Evolutionary conservation across 2,888 invertebrate genomes (phyloP).

Genomic region (Leucoma salicis): DNA sequence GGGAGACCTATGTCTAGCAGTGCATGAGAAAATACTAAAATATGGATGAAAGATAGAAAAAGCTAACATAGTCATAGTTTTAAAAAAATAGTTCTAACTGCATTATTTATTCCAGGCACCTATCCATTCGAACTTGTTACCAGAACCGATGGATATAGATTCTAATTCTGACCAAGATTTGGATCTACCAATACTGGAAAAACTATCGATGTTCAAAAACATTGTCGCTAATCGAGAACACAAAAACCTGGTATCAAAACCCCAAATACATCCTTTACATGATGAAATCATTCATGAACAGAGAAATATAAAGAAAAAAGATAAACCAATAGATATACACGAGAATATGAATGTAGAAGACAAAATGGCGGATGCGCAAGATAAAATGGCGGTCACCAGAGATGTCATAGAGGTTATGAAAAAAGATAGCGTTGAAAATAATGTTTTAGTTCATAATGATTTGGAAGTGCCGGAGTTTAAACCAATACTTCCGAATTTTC

Average conservation of each 20-base stretch:
- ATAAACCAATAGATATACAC: conserved; percentile 46
- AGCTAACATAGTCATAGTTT: no score
- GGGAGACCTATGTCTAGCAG: no score
- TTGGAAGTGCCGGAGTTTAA: conserved; percentile 45
- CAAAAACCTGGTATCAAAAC: conserved; percentile 50
- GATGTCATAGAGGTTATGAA: background rate
- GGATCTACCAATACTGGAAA: conserved; percentile 57
- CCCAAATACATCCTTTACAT: conserved; percentile 65
- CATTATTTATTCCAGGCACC: conserved; percentile 47
- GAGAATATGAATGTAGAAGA: conserved; percentile 3
- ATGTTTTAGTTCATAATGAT: background rate
- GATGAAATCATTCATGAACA: conserved; percentile 58
- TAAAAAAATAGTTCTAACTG: no score
- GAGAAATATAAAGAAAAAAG: conserved; percentile 68
- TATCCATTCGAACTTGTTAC: conserved; percentile 37
- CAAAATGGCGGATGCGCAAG: background rate
- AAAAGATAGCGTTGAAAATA: background rate
- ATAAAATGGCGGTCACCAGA: background rate
- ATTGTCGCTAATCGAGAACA: conserved; percentile 50
- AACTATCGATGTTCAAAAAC: conserved; percentile 65
- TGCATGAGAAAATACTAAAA: no score
- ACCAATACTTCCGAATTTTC: conserved; percentile 56
- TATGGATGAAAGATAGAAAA: no score
- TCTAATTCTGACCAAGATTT: conserved; percentile 32
- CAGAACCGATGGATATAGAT: background rate